Percentiles rank a stretch among this genome's conserved stretches.
Conservation (phyloP, 2,888 invertebrate species). For the Gandaritis pyraliata region DNA sequence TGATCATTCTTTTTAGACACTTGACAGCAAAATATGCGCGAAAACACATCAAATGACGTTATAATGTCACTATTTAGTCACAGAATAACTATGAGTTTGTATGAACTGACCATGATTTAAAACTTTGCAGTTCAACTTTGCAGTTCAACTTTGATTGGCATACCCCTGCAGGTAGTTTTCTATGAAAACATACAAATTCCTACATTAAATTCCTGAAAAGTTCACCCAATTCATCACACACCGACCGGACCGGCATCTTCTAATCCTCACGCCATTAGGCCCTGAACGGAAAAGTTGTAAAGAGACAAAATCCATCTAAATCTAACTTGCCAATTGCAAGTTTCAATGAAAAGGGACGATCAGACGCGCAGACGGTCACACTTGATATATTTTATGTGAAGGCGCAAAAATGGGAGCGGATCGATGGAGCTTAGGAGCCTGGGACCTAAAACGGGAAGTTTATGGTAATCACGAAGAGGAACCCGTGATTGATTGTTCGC, state of each 20-base stretch:
- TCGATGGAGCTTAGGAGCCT: slow-evolving; percentile 77
- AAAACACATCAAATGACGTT: too few species aligned
- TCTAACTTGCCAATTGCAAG: slow-evolving; percentile 75
- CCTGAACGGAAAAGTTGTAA: slow-evolving; percentile 51
- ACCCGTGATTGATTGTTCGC: slow-evolving; percentile 80
- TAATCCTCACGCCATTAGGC: slow-evolving; percentile 36
- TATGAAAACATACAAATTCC: background rate
- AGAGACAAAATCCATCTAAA: slow-evolving; percentile 65
- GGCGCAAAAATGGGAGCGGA: slow-evolving; percentile 74
- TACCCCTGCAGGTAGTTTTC: too few species aligned
- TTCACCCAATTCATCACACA: slow-evolving; percentile 13
- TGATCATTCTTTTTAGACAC: too few species aligned
- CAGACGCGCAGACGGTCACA: slow-evolving; percentile 42
- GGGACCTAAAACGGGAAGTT: slow-evolving; percentile 81
- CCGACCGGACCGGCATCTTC: slow-evolving; percentile 11
- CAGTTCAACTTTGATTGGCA: too few species aligned
- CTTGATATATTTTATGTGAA: slow-evolving; percentile 67
- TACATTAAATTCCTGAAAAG: slow-evolving; percentile 21
- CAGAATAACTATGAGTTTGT: too few species aligned
- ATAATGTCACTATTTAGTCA: too few species aligned
- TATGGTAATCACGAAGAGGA: slow-evolving; percentile 80
- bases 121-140: too few species aligned
- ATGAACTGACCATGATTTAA: too few species aligned
- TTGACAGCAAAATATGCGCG: too few species aligned
- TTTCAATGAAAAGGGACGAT: slow-evolving; percentile 77